Evolutionary conservation across 2,797 vertebrate species (phyloP).

Genomic region (Galaxias olidus): DNA sequence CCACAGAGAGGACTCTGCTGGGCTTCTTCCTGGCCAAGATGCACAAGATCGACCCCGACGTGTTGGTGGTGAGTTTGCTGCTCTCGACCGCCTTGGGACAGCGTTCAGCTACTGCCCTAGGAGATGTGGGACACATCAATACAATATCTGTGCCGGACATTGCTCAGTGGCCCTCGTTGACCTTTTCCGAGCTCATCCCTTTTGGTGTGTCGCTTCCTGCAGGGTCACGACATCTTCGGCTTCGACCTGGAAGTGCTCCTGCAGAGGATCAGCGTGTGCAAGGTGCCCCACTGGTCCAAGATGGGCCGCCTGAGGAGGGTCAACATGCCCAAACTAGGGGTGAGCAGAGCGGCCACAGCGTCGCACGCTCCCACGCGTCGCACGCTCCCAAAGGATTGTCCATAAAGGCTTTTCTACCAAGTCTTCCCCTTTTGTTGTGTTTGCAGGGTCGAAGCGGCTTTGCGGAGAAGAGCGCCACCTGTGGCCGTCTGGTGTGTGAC

Average conservation of each 20-base stretch:
- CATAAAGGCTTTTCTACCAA: background rate
- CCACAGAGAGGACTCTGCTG: conserved; percentile 90
- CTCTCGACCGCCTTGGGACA: background rate
- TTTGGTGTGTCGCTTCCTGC: conserved; percentile 22
- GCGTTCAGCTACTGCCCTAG: background rate
- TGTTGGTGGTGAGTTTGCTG: conserved; percentile 89
- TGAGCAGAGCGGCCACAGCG: conserved; percentile 52
- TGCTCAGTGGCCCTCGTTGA: background rate
- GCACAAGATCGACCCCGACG: conserved; percentile 96
- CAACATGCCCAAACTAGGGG: conserved; percentile 96
- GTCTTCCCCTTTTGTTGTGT: background rate
- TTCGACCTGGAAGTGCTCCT: conserved; percentile 97
- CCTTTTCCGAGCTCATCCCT: background rate
- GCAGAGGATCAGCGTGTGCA: conserved; percentile 89
- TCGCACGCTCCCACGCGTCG: background rate
- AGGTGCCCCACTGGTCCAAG: conserved; percentile 97
- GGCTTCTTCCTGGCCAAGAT: conserved; percentile 96
- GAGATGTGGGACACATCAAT: too few relatives aligned
- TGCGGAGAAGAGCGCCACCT: conserved; percentile 94
- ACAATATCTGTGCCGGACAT: too few relatives aligned
- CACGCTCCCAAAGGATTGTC: background rate
- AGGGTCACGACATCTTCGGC: conserved; percentile 92
- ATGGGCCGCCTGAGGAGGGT: conserved; percentile 91
- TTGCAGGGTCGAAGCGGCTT: conserved; percentile 88
- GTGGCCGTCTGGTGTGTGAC: conserved; percentile 94